phyloP scores from a whole-genome alignment of 2,113 vertebrate genomes.

The Chroicocephalus ridibundus region DNA sequence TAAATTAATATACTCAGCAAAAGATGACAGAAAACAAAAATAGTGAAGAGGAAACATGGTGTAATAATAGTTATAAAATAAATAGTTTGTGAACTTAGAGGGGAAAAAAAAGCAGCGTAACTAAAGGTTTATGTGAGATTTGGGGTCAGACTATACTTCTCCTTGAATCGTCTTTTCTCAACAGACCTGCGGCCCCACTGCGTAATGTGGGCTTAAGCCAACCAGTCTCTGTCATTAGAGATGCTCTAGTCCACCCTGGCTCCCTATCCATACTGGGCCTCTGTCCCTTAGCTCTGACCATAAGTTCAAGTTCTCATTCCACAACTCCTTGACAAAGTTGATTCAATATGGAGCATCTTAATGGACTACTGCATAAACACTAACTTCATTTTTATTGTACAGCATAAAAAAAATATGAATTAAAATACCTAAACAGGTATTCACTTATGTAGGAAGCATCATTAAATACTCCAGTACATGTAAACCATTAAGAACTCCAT shows the following conservation, averaged over 20 bases:
- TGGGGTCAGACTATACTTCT: neutral
- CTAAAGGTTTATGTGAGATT: neutral
- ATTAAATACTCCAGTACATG: neutral
- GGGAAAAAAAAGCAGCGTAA: neutral
- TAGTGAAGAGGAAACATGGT: neutral
- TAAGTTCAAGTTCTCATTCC: neutral
- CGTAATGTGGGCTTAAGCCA: neutral
- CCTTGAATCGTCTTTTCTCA: neutral
- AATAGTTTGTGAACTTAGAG: neutral
- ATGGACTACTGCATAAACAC: neutral
- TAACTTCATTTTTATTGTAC: neutral
- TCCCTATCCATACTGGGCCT: neutral
- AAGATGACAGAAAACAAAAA: conserved; percentile 9
- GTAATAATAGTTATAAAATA: neutral
- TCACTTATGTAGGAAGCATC: neutral
- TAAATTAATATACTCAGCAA: conserved; percentile 3
- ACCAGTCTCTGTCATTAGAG: neutral
- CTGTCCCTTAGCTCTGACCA: neutral
- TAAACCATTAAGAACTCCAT: neutral
- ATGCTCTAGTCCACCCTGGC: neutral
- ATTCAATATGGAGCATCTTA: neutral
- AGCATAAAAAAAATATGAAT: neutral
- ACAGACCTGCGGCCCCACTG: neutral
- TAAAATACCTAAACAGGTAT: neutral
- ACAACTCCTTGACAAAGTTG: neutral